Percentiles rank a stretch among this genome's conserved stretches.
Conservation (phyloP, 2,888 invertebrate species). For the Eristalis arbustorum region DNA sequence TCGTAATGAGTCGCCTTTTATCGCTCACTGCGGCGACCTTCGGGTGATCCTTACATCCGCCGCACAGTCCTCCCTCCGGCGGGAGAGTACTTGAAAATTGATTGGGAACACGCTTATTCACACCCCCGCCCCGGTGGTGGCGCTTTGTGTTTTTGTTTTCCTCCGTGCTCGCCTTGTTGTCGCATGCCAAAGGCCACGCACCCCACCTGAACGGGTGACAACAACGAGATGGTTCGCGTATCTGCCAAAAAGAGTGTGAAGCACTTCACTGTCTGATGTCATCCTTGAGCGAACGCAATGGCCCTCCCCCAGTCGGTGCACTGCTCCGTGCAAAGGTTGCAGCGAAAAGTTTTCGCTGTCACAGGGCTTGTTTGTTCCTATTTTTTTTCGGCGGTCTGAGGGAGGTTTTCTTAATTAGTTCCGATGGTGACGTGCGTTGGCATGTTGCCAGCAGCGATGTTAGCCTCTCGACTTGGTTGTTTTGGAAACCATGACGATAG, state of each 20-base stretch:
- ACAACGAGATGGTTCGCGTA: conserved; percentile 21
- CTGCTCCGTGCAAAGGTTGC: not conserved
- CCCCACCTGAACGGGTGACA: not conserved
- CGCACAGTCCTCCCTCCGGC: not conserved
- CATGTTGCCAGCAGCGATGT: conserved; percentile 36
- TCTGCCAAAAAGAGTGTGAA: conserved; percentile 42
- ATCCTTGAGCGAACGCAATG: conserved; percentile 29
- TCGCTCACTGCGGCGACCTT: not conserved
- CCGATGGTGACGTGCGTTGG: conserved; percentile 39
- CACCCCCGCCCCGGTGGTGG: not conserved
- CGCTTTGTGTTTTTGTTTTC: not conserved
- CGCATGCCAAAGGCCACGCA: conserved; percentile 1
- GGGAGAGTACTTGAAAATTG: conserved; percentile 27
- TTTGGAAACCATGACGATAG: conserved; percentile 1
- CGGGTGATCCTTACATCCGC: not conserved
- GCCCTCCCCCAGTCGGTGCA: not conserved
- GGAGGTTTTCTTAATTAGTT: conserved; percentile 54
- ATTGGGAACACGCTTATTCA: conserved; percentile 28
- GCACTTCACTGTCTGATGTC: conserved; percentile 10
- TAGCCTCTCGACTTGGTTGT: conserved; percentile 17
- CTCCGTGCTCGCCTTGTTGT: conserved; percentile 4
- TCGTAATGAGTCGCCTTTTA: conserved; percentile 21
- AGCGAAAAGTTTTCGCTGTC: not conserved
- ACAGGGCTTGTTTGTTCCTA: not conserved
- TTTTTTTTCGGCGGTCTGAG: not conserved